Conservation (phyloP, 2,797 vertebrate genomes). For the Spinus pinus region DNA sequence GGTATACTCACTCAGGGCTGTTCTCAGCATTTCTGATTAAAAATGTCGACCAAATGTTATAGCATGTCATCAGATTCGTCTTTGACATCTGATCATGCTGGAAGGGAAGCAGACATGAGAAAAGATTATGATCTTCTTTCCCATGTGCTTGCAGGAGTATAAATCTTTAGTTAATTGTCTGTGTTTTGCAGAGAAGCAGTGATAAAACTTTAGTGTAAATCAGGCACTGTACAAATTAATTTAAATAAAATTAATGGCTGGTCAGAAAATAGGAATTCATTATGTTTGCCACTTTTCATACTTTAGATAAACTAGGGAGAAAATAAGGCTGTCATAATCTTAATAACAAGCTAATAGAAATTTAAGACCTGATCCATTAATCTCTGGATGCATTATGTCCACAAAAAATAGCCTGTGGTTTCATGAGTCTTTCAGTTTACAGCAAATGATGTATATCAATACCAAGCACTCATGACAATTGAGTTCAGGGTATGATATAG, state of each 20-base stretch:
- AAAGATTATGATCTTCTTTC: not conserved
- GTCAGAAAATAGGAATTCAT: slow-evolving; percentile 9
- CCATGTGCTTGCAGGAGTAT: not conserved
- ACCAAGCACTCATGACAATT: not conserved
- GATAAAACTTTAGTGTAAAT: not conserved
- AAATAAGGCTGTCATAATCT: slow-evolving; percentile 7
- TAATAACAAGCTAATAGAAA: slow-evolving; percentile 29
- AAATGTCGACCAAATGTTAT: not conserved
- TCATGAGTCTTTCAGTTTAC: not conserved
- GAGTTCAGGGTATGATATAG: not conserved
- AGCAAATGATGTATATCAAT: not conserved
- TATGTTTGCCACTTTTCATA: slow-evolving; percentile 3
- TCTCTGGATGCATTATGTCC: not conserved
- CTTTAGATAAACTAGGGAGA: slow-evolving; percentile 5
- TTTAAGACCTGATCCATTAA: slow-evolving; percentile 1
- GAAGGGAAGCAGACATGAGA: not conserved
- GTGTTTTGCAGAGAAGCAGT: not conserved
- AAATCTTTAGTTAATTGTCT: slow-evolving; percentile 32
- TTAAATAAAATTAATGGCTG: slow-evolving; percentile 29
- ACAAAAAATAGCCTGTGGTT: not conserved
- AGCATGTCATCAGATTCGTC: not conserved
- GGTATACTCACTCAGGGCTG: not conserved
- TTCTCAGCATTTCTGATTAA: not conserved
- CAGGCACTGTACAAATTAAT: not conserved
- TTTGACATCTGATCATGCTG: not conserved